Percentiles rank a stretch among this genome's conserved stretches.
Conservation (phyloP, 2,113 vertebrate species). For the Bubo bubo region DNA sequence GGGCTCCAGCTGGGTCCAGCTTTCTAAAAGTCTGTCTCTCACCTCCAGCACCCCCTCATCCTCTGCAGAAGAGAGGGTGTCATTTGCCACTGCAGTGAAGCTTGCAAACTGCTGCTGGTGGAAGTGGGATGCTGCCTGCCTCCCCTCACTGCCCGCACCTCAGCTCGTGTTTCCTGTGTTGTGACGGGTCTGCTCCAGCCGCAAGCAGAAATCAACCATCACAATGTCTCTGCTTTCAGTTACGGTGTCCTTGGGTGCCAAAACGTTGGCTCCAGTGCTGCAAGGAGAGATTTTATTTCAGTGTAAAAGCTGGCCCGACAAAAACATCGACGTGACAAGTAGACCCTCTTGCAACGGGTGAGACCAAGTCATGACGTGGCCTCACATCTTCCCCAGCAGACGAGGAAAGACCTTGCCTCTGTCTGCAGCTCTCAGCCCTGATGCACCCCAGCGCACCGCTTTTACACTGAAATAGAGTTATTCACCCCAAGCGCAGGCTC, state of each 20-base stretch:
- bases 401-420: neutral
- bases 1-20: neutral
- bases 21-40: neutral
- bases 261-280: neutral
- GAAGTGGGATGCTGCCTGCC: accelerated
- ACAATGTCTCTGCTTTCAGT: neutral
- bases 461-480: neutral
- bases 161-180: accelerated
- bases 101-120: neutral
- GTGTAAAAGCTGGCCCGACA: neutral
- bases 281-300: neutral
- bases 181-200: too few relatives aligned
- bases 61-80: neutral
- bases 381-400: neutral
- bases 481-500: neutral
- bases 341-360: accelerated
- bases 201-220: neutral
- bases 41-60: neutral
- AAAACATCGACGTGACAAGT: neutral
- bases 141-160: accelerated
- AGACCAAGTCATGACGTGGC: accelerated
- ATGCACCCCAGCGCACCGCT: neutral
- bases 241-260: neutral
- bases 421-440: neutral
- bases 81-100: accelerated